These are phyloP conservation scores for Trimorus sp. DNA, from an alignment of 2,888 invertebrate species.

Conservation along the genomic window DNA sequence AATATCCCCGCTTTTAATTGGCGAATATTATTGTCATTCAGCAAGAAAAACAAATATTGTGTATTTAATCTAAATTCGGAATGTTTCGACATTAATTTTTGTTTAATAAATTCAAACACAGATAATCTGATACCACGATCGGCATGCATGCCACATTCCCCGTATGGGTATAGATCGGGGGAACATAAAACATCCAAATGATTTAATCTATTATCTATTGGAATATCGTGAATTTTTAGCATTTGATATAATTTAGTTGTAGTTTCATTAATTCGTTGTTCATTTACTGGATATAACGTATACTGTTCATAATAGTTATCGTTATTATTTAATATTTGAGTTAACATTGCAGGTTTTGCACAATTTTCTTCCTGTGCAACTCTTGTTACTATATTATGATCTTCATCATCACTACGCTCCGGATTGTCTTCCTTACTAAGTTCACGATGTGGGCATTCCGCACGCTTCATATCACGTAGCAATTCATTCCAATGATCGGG, in stretches of 20 bases:
- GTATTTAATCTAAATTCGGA: conserved; percentile 56
- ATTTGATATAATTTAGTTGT: conserved; percentile 65
- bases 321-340: background rate
- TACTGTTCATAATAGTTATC: conserved; percentile 60
- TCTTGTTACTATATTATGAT: too few relatives aligned
- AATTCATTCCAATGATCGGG: too few relatives aligned
- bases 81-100: conserved; percentile 44
- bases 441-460: too few relatives aligned
- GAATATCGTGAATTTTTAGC: conserved; percentile 62
- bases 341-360: too few relatives aligned
- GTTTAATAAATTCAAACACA: conserved; percentile 65
- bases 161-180: too few relatives aligned
- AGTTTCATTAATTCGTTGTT: conserved; percentile 43
- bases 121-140: conserved; percentile 53
- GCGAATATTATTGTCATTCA: conserved; percentile 55
- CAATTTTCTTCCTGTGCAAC: too few relatives aligned
- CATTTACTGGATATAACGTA: conserved; percentile 47
- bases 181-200: background rate
- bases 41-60: conserved; percentile 70
- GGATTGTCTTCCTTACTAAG: too few relatives aligned
- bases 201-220: conserved; percentile 60
- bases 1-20: conserved; percentile 41
- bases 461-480: too few relatives aligned
- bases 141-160: conserved; percentile 20
- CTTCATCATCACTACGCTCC: too few relatives aligned